A percentile compares a stretch with the other conserved stretches of the same genome.
Conservation (phyloP, 1,140 invertebrate genomes). For the Saccostrea cuccullata region DNA sequence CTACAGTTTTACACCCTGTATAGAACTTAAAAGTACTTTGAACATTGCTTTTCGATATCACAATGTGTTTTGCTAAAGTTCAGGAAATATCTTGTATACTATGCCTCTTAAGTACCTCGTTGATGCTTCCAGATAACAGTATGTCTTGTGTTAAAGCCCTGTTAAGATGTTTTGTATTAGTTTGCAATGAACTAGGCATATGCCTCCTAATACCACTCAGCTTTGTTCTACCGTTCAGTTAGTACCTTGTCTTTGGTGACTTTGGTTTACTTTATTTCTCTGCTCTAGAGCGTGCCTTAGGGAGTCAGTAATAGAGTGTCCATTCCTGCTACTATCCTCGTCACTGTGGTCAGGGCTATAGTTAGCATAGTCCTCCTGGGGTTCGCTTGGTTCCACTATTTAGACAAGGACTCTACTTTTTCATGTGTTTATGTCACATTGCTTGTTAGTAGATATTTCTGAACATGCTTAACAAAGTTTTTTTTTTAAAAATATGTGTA, state of each 20-base stretch:
- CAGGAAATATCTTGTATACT: too few relatives aligned
- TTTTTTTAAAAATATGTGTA: too few relatives aligned
- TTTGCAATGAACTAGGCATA: too few relatives aligned
- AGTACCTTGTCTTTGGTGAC: conserved; percentile 25
- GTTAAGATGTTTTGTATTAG: too few relatives aligned
- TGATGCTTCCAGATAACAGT: too few relatives aligned
- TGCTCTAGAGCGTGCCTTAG: conserved; percentile 11
- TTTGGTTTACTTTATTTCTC: conserved; percentile 31
- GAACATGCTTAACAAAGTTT: background rate
- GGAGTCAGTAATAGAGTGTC: conserved; percentile 4
- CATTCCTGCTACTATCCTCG: conserved; percentile 1
- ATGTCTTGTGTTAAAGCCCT: too few relatives aligned
- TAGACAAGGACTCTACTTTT: background rate
- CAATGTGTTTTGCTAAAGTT: too few relatives aligned
- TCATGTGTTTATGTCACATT: background rate
- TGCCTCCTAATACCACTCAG: too few relatives aligned
- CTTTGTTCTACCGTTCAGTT: background rate
- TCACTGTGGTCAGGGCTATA: conserved; percentile 4
- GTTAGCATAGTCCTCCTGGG: conserved; percentile 30
- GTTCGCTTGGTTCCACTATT: background rate
- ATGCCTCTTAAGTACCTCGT: too few relatives aligned
- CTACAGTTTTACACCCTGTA: too few relatives aligned
- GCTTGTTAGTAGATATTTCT: background rate
- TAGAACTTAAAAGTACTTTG: too few relatives aligned
- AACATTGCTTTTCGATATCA: too few relatives aligned